Conservation (phyloP, 2,888 invertebrate genomes). For the Diaperis boleti region DNA sequence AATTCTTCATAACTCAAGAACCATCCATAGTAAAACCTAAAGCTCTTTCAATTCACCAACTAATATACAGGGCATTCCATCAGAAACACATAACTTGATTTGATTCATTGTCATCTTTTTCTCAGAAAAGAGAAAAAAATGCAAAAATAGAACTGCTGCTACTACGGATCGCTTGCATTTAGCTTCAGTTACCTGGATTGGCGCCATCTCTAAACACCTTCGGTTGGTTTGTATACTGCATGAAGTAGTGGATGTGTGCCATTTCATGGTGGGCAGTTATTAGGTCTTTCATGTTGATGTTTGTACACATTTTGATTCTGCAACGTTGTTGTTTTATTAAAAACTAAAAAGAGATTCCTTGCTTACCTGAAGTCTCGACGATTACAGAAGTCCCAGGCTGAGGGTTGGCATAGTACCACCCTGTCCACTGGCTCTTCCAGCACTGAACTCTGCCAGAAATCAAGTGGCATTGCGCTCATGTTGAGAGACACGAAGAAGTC, state of each 20-base stretch:
- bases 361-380: slow-evolving; percentile 86
- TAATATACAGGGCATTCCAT: too few species aligned
- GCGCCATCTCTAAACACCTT: slow-evolving; percentile 92
- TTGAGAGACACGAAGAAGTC: slow-evolving; percentile 93
- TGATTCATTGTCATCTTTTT: too few species aligned
- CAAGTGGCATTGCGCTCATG: slow-evolving; percentile 85
- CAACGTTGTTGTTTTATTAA: slow-evolving; percentile 56
- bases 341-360: too few species aligned
- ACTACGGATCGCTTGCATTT: neutral
- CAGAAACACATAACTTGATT: too few species aligned
- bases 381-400: slow-evolving; percentile 96
- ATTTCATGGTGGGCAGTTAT: slow-evolving; percentile 93
- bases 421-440: slow-evolving; percentile 84
- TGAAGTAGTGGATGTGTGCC: slow-evolving; percentile 91
- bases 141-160: too few species aligned
- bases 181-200: slow-evolving; percentile 85
- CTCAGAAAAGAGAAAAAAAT: too few species aligned
- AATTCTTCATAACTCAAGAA: too few species aligned
- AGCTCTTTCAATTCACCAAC: too few species aligned
- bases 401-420: slow-evolving; percentile 87
- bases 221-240: slow-evolving; percentile 85
- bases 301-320: slow-evolving; percentile 91
- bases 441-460: slow-evolving; percentile 90
- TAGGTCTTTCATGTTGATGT: slow-evolving; percentile 86
- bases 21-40: too few species aligned